These are phyloP conservation scores for Pantherophis alleghaniensis DNA, from an alignment of 2,797 vertebrate genomes.

Conservation along the genomic window DNA sequence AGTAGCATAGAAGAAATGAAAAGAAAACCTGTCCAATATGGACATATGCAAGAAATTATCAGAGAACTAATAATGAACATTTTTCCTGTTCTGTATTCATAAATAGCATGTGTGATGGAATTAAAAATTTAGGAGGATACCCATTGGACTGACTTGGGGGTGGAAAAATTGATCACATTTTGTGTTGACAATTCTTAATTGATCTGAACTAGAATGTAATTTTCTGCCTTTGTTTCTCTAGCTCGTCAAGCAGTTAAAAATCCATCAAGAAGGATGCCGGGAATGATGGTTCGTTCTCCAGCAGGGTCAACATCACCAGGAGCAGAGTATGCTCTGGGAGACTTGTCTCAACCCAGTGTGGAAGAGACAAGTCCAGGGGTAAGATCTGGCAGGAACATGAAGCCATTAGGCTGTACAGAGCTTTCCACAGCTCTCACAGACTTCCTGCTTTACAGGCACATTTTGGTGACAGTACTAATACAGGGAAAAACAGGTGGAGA, in stretches of 20 bases:
- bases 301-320: conserved; percentile 83
- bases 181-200: background rate
- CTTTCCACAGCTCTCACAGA: conserved; percentile 4
- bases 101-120: background rate
- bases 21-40: background rate
- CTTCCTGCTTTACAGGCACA: conserved; percentile 15
- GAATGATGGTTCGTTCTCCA: conserved; percentile 82
- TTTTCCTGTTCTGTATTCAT: background rate
- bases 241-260: conserved; percentile 92
- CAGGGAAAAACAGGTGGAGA: conserved; percentile 39
- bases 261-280: conserved; percentile 80
- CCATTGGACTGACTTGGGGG: background rate
- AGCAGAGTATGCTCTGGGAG: conserved; percentile 83
- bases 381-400: conserved; percentile 47
- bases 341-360: conserved; percentile 76
- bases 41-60: background rate
- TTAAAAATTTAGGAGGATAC: background rate
- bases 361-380: conserved; percentile 77
- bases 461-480: conserved; percentile 31
- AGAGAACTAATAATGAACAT: background rate
- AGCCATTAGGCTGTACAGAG: conserved; percentile 25
- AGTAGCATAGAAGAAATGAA: background rate
- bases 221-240: conserved; percentile 67
- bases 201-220: conserved; percentile 4
- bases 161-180: background rate